A percentile compares a stretch with the other conserved stretches of the same genome.
Evolutionary conservation across 2,797 vertebrate species (phyloP).

Genomic region (Zenarchopterus dispar): DNA sequence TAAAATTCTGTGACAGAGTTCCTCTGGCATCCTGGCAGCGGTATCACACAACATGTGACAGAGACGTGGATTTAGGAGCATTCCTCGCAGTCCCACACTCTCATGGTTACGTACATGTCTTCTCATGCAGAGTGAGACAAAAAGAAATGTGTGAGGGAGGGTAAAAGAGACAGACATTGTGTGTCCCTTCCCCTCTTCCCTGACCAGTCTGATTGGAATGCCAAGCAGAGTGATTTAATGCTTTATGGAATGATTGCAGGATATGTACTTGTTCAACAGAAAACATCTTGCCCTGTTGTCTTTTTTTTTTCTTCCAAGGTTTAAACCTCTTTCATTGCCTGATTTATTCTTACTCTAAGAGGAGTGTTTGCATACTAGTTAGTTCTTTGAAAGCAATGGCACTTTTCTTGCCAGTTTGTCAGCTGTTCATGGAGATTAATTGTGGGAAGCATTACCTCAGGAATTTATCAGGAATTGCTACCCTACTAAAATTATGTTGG

Average conservation of each 20-base stretch:
- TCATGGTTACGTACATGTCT: constrained; percentile 40
- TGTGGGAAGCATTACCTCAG: not conserved
- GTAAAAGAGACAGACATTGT: constrained; percentile 47
- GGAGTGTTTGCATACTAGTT: constrained; percentile 13
- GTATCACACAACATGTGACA: constrained; percentile 63
- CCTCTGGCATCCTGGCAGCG: constrained; percentile 44
- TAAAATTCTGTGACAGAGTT: constrained; percentile 36
- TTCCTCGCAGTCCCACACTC: constrained; percentile 56
- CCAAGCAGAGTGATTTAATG: constrained; percentile 38
- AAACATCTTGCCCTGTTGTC: constrained; percentile 26
- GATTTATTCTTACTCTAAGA: constrained; percentile 17
- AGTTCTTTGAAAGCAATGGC: constrained; percentile 7
- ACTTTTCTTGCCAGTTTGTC: not conserved
- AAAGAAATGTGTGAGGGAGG: constrained; percentile 11
- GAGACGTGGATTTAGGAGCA: constrained; percentile 40
- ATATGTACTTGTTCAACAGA: constrained; percentile 32
- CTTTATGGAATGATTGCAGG: constrained; percentile 27
- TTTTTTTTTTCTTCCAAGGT: constrained; percentile 7
- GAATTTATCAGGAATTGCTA: not conserved
- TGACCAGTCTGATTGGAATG: constrained; percentile 54
- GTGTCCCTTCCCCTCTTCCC: constrained; percentile 18
- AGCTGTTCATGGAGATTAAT: not conserved
- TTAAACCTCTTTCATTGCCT: not conserved
- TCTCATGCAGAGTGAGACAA: constrained; percentile 39
- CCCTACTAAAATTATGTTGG: not conserved